These are phyloP conservation scores for Denticeps clupeoides DNA, from an alignment of 2,797 vertebrate genomes.

Conservation along the genomic window DNA sequence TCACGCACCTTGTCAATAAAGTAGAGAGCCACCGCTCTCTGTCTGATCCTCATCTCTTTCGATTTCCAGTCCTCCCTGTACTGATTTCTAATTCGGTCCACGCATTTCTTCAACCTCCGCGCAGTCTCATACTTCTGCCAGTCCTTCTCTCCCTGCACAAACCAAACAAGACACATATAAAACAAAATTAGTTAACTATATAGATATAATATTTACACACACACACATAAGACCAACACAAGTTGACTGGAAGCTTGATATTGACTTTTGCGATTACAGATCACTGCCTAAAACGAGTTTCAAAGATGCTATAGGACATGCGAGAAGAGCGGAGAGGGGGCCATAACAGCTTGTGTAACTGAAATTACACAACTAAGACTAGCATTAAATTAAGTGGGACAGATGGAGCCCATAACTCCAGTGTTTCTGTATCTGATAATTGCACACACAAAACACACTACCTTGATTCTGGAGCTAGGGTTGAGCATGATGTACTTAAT, in stretches of 20 bases:
- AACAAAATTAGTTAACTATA: no score
- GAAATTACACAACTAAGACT: no score
- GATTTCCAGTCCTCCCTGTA: conserved; percentile 98
- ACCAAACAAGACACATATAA: neutral
- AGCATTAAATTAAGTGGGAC: no score
- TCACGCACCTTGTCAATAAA: conserved; percentile 89
- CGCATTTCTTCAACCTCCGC: conserved; percentile 82
- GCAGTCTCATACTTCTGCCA: conserved; percentile 98
- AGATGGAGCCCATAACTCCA: no score
- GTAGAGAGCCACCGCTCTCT: conserved; percentile 91
- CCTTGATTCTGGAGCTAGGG: conserved; percentile 96
- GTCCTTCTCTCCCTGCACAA: conserved; percentile 85
- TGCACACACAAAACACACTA: no score
- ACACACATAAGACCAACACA: neutral
- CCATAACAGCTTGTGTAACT: no score
- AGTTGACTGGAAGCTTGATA: neutral
- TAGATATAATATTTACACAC: no score
- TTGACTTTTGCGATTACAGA: no score
- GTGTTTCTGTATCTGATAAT: no score
- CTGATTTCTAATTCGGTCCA: conserved; percentile 81
- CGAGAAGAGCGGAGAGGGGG: no score
- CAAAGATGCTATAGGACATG: no score
- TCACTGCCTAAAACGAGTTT: no score
- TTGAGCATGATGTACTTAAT: conserved; percentile 99
- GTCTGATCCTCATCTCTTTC: conserved; percentile 92